Percentiles rank a stretch among this genome's conserved stretches.
Evolutionary conservation across 2,113 vertebrate genomes (phyloP).

Genomic region (Clinocottus analis): DNA sequence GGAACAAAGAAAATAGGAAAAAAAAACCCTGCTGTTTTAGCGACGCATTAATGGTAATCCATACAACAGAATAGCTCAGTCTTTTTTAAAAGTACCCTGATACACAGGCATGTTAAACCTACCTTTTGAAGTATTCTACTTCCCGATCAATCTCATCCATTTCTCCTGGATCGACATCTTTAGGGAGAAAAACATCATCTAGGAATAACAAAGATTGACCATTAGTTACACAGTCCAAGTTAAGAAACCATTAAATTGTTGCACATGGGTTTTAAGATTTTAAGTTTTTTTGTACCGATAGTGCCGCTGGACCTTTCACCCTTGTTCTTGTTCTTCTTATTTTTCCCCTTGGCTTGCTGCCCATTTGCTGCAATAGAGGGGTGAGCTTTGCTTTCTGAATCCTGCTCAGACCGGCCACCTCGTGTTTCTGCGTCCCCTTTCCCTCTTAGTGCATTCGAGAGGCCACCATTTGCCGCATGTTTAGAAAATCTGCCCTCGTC

Average conservation of each 20-base stretch:
- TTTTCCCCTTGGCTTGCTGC: constrained; percentile 90
- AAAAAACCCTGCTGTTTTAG: constrained; percentile 5
- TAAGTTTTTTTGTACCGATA: constrained; percentile 85
- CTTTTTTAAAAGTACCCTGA: neutral
- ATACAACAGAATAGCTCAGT: neutral
- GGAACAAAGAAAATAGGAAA: constrained; percentile 1
- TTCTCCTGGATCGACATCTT: constrained; percentile 93
- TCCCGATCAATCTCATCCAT: constrained; percentile 99
- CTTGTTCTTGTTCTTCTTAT: constrained; percentile 94
- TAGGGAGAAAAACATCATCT: constrained; percentile 99
- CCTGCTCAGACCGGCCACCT: constrained; percentile 70
- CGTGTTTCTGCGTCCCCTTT: constrained; percentile 82
- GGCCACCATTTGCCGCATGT: constrained; percentile 68
- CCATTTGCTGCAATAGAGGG: constrained; percentile 68
- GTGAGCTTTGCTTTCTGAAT: constrained; percentile 71
- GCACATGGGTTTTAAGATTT: neutral
- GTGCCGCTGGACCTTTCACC: constrained; percentile 88
- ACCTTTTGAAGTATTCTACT: constrained; percentile 99
- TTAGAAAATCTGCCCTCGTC: constrained; percentile 80
- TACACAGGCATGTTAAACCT: neutral
- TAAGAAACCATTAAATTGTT: neutral
- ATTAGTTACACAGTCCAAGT: constrained; percentile 5
- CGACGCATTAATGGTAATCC: neutral
- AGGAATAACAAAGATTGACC: constrained; percentile 2
- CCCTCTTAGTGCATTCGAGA: constrained; percentile 72